Percentiles rank a stretch among this genome's conserved stretches.
Conservation (phyloP, 1,140 invertebrate species). For the Macrotrachela quadricornifera region DNA sequence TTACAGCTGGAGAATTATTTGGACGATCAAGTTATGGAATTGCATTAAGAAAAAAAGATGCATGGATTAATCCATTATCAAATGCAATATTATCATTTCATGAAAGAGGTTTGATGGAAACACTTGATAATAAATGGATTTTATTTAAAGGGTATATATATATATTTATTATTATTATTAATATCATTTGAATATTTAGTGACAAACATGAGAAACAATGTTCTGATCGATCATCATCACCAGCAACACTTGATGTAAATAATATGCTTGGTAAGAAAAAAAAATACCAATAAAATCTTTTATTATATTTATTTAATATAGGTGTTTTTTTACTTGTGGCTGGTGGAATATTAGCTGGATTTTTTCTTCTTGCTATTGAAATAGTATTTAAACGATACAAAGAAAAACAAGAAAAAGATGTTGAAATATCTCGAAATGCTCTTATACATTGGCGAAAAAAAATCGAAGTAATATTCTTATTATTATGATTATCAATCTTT, state of each 20-base stretch:
- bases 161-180: no score
- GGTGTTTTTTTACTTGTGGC: constrained; percentile 77
- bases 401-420: constrained; percentile 6
- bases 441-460: constrained; percentile 7
- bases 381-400: constrained; percentile 69
- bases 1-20: constrained; percentile 88
- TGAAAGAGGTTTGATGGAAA: constrained; percentile 92
- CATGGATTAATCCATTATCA: constrained; percentile 79
- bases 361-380: constrained; percentile 82
- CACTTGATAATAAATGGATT: constrained; percentile 85
- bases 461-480: not conserved
- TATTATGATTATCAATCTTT: no score
- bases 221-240: constrained; percentile 75
- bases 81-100: constrained; percentile 79
- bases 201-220: constrained; percentile 55
- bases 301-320: constrained; percentile 7
- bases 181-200: not conserved
- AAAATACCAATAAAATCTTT: not conserved
- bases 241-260: constrained; percentile 78
- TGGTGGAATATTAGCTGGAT: constrained; percentile 62
- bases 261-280: constrained; percentile 68
- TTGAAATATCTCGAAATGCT: constrained; percentile 4
- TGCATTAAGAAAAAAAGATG: constrained; percentile 75
- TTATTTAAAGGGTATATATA: constrained; percentile 28
- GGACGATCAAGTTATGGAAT: constrained; percentile 90